Evolutionary conservation across 2,888 invertebrate species (phyloP), one percentile per base, ranked within the genome.

Genomic region (Temnothorax ravouxi): DNA sequence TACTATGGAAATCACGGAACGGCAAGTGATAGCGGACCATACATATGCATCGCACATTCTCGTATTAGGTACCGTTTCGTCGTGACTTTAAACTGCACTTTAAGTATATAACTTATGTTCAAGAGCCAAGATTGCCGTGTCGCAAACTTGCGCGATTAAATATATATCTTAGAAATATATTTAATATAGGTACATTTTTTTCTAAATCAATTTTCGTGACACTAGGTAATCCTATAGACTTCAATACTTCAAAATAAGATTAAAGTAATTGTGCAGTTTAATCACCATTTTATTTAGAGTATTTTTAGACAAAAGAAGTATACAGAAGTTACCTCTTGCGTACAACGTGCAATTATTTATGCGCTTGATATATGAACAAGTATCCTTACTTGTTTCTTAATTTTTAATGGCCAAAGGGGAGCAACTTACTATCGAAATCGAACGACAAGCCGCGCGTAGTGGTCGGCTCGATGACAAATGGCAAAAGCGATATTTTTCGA

Each of bases 391-490:
- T 38, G n/a, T 61, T 44, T 44, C 72, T 83, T 74, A 84, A 80
- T 80, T 87, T 87, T 54, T 71, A 15, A 18, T 69, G 66, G 2
- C 21, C 66, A 34, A 56, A 56, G 41, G 34, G 75, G 29, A 86
- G 88, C 83, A 89, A 90, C 80, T 85, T 86, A 88, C 87, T 87
- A 87, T 88, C 76, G 81, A 82, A 81, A 87, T 88, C 76, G 81
- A 82, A 81, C 52, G 82, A 88, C 79, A 47, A 69, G n/a, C 59
- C 56, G 56, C 67, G 67, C 59, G 69, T 50, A 66, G 77, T 59
- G 77, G 71, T 86, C 84, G 62, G 50, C 72, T 64, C 41, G 66
- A 84, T 86, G 87, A 91, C 91, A 91, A 92, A 91, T 71, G 88
- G 87, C 88, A 85, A 88, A 82, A 87, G 84, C 84, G 47, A 81